Percentiles rank a stretch among this genome's conserved stretches.
phyloP scores from a whole-genome alignment of 2,888 invertebrate species.

The Nomada flava region DNA sequence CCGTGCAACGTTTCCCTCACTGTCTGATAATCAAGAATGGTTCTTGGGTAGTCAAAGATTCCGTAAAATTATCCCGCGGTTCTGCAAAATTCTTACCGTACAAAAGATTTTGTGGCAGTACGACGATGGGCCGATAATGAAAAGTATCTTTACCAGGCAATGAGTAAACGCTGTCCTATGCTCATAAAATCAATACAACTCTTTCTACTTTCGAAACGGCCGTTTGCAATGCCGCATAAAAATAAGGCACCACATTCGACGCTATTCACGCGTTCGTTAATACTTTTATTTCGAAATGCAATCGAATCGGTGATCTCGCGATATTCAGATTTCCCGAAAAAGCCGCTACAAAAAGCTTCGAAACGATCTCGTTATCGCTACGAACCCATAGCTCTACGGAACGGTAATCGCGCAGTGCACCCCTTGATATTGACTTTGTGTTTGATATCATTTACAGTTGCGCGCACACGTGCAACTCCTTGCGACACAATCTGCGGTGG shows the following conservation, averaged over 20 bases:
- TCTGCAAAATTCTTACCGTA: constrained; percentile 20
- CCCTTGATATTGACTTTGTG: constrained; percentile 47
- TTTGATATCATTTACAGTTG: constrained; percentile 25
- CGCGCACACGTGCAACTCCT: not conserved
- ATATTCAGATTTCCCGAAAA: constrained; percentile 8
- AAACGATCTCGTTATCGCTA: constrained; percentile 35
- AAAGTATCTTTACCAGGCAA: constrained; percentile 23
- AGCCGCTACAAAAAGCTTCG: constrained; percentile 44
- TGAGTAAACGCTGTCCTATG: constrained; percentile 9
- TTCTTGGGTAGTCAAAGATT: not conserved
- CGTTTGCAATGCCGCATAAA: constrained; percentile 74
- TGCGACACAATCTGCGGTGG: not conserved
- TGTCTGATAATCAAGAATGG: constrained; percentile 5
- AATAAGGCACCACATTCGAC: constrained; percentile 83
- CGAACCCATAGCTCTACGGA: not conserved
- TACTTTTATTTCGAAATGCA: constrained; percentile 20
- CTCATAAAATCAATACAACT: constrained; percentile 55
- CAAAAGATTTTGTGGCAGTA: constrained; percentile 50
- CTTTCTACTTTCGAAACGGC: constrained; percentile 78
- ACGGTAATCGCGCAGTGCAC: constrained; percentile 16
- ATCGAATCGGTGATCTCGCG: constrained; percentile 45
- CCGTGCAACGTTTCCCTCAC: constrained; percentile 19
- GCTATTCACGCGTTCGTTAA: constrained; percentile 50
- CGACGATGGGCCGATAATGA: constrained; percentile 42
- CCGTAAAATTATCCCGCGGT: not conserved